Percentiles rank a stretch among this genome's conserved stretches.
Conservation (phyloP, 1,140 invertebrate genomes). For the Caenorhabditis briggsae region DNA sequence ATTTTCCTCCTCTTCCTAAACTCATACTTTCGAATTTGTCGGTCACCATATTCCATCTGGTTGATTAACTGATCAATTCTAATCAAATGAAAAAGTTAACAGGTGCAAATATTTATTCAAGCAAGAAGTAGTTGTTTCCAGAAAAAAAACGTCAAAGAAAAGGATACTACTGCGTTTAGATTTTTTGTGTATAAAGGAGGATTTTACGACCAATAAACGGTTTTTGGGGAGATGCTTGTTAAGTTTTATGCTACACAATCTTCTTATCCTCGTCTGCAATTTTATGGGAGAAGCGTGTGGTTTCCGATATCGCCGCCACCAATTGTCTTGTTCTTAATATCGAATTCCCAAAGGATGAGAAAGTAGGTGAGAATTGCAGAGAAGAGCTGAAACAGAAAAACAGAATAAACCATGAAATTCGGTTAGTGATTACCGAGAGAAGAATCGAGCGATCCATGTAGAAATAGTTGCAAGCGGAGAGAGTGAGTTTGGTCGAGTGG, state of each 20-base stretch:
- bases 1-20: too few relatives aligned
- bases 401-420: too few relatives aligned
- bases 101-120: slow-evolving; percentile 24
- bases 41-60: too few relatives aligned
- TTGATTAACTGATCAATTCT: too few relatives aligned
- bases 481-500: slow-evolving; percentile 54
- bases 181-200: background rate
- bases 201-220: slow-evolving; percentile 38
- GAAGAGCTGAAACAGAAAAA: slow-evolving; percentile 52
- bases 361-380: slow-evolving; percentile 58
- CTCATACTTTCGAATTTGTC: too few relatives aligned
- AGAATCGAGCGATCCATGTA: slow-evolving; percentile 59
- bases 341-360: slow-evolving; percentile 51
- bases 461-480: slow-evolving; percentile 61
- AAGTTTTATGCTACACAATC: background rate
- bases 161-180: background rate
- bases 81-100: background rate
- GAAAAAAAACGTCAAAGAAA: background rate
- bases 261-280: background rate
- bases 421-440: slow-evolving; percentile 10
- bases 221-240: slow-evolving; percentile 2
- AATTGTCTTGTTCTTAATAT: slow-evolving; percentile 38
- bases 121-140: background rate
- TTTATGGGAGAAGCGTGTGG: slow-evolving; percentile 36
- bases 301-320: background rate